Percentiles rank a stretch among this genome's conserved stretches.
Evolutionary conservation across 1,140 invertebrate species (phyloP).

Genomic region (Rhagoletis zephyria): DNA sequence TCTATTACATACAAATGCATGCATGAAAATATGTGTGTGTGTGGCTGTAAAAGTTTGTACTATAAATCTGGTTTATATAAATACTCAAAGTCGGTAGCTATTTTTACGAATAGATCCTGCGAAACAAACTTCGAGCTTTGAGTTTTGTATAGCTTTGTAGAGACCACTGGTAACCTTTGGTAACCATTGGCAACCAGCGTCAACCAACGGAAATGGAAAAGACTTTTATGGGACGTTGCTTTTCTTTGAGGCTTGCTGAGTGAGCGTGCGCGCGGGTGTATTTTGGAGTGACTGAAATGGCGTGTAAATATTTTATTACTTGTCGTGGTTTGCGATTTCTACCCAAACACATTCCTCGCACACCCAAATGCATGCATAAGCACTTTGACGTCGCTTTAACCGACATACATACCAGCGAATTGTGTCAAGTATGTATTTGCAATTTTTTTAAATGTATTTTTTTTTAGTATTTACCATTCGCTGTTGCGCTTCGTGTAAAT

Average conservation of each 20-base stretch:
- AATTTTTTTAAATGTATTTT: not conserved
- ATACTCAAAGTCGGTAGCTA: conserved; percentile 5
- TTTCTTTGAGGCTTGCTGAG: not conserved
- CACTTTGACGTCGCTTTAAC: conserved; percentile 25
- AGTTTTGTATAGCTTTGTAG: not conserved
- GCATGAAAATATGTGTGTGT: not conserved
- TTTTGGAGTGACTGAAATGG: not conserved
- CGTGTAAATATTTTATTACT: conserved; percentile 48
- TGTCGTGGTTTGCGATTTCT: conserved; percentile 42
- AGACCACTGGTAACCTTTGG: not conserved
- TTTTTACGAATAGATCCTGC: not conserved
- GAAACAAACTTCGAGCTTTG: not conserved
- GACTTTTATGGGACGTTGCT: not conserved
- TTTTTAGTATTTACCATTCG: conserved; percentile 26
- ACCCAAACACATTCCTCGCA: not conserved
- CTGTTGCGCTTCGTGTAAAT: conserved; percentile 34
- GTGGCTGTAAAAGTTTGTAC: not conserved
- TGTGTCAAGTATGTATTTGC: conserved; percentile 42
- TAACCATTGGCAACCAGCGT: not conserved
- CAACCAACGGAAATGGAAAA: not conserved
- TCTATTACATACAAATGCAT: not conserved
- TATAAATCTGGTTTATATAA: conserved; percentile 43
- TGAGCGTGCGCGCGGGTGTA: not conserved
- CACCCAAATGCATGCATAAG: not conserved
- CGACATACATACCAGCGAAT: conserved; percentile 6